Evolutionary conservation across 2,888 invertebrate species (phyloP).

Genomic region (Tethea ocularis): DNA sequence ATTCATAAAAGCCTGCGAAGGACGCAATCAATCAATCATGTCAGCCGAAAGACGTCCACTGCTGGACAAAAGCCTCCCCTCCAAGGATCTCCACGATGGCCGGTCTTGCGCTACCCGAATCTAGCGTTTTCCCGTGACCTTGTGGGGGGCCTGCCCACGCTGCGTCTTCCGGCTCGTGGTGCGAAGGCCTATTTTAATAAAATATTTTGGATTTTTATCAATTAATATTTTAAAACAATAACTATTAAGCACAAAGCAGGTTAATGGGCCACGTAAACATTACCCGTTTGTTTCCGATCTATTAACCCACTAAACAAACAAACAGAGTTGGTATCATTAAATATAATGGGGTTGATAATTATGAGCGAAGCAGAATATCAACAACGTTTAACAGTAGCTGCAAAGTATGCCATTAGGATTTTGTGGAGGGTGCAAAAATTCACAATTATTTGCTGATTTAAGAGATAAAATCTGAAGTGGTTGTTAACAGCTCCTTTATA

Average conservation of each 20-base stretch:
- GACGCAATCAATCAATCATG: too few relatives aligned
- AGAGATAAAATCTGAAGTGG: background rate
- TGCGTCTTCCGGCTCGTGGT: too few relatives aligned
- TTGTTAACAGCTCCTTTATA: background rate
- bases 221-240: conserved; percentile 3
- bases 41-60: too few relatives aligned
- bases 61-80: too few relatives aligned
- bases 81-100: too few relatives aligned
- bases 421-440: background rate
- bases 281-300: conserved; percentile 44
- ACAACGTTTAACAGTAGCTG: conserved; percentile 7
- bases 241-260: conserved; percentile 10
- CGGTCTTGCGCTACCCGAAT: too few relatives aligned
- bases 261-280: conserved; percentile 26
- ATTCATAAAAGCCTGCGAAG: too few relatives aligned
- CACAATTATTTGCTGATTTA: background rate
- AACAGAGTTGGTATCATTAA: conserved; percentile 34
- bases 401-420: background rate
- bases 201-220: background rate
- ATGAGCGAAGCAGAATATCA: conserved; percentile 19
- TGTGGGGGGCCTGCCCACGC: too few relatives aligned
- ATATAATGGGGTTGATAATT: conserved; percentile 27
- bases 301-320: conserved; percentile 45
- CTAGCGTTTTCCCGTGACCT: too few relatives aligned
- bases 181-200: too few relatives aligned